Percentiles rank a stretch among this genome's conserved stretches.
Evolutionary conservation across 23 tunicate genomes (phyloP).

Genomic region (Trididemnum clinides): DNA sequence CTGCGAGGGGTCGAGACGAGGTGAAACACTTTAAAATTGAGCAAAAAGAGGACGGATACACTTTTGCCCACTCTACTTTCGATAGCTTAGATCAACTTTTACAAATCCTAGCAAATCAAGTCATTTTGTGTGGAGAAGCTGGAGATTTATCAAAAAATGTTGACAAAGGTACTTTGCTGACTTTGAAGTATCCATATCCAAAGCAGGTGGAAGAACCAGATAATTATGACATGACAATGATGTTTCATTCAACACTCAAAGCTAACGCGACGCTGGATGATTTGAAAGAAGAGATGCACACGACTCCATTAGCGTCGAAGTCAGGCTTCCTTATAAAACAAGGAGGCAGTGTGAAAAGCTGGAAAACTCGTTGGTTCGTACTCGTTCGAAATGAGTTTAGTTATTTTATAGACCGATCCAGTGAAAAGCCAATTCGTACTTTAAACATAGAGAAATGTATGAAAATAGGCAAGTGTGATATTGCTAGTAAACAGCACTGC

Average conservation of each 20-base stretch:
- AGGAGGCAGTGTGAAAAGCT: constrained; percentile 62
- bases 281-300: constrained; percentile 40
- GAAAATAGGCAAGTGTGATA: constrained; percentile 32
- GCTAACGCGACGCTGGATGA: constrained; percentile 53
- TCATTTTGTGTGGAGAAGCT: constrained; percentile 69
- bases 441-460: constrained; percentile 69
- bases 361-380: constrained; percentile 68
- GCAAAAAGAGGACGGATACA: constrained; percentile 8
- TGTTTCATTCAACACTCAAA: constrained; percentile 76
- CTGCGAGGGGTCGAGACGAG: constrained; percentile 72
- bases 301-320: constrained; percentile 72
- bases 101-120: constrained; percentile 75
- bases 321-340: constrained; percentile 85
- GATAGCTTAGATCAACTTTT: constrained; percentile 59
- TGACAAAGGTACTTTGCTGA: constrained; percentile 67
- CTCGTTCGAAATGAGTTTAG: constrained; percentile 46
- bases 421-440: constrained; percentile 71
- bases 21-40: constrained; percentile 91
- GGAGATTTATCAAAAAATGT: constrained; percentile 74
- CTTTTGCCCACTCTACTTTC: constrained; percentile 65
- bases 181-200: constrained; percentile 62
- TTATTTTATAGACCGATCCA: constrained; percentile 48
- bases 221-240: constrained; percentile 58
- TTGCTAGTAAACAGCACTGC: constrained; percentile 56
- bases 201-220: constrained; percentile 60